phyloP scores from a whole-genome alignment of 2,797 vertebrate genomes.

The Rhinichthys osculus region DNA sequence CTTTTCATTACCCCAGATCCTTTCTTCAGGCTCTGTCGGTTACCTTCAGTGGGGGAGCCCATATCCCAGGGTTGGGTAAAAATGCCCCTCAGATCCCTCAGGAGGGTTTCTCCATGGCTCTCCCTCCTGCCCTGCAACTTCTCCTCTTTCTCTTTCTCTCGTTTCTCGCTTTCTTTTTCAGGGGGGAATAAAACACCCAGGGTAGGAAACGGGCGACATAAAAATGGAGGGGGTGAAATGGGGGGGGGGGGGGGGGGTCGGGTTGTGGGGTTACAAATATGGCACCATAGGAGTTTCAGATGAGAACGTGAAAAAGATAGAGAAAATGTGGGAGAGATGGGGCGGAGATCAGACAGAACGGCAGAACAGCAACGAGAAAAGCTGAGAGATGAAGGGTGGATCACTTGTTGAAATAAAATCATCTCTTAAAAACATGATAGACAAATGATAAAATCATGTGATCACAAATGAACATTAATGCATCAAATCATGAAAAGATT shows the following conservation, averaged over 20 bases:
- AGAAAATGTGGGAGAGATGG: slow-evolving; percentile 21
- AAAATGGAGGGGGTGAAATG: not conserved
- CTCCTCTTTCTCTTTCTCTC: slow-evolving; percentile 66
- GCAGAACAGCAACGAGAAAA: slow-evolving; percentile 11
- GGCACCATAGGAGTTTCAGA: not conserved
- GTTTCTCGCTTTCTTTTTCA: slow-evolving; percentile 69
- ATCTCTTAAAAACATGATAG: not conserved
- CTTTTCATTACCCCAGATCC: slow-evolving; percentile 44
- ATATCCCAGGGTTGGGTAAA: slow-evolving; percentile 83
- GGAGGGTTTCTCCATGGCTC: slow-evolving; percentile 78
- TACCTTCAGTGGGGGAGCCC: slow-evolving; percentile 80
- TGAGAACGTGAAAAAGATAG: not conserved
- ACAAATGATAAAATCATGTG: slow-evolving; percentile 23
- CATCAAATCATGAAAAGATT: not conserved
- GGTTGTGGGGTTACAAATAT: not conserved
- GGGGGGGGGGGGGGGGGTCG: not conserved
- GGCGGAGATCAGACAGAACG: slow-evolving; percentile 8
- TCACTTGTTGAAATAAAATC: slow-evolving; percentile 10
- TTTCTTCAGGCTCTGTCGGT: slow-evolving; percentile 62
- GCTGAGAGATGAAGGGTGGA: slow-evolving; percentile 12
- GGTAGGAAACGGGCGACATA: not conserved
- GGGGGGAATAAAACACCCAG: slow-evolving; percentile 68
- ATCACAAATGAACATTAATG: slow-evolving; percentile 2
- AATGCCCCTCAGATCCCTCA: slow-evolving; percentile 84
- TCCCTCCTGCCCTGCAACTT: slow-evolving; percentile 77